phyloP scores from a whole-genome alignment of 2,888 invertebrate species.

The Tiliacea aurago region DNA sequence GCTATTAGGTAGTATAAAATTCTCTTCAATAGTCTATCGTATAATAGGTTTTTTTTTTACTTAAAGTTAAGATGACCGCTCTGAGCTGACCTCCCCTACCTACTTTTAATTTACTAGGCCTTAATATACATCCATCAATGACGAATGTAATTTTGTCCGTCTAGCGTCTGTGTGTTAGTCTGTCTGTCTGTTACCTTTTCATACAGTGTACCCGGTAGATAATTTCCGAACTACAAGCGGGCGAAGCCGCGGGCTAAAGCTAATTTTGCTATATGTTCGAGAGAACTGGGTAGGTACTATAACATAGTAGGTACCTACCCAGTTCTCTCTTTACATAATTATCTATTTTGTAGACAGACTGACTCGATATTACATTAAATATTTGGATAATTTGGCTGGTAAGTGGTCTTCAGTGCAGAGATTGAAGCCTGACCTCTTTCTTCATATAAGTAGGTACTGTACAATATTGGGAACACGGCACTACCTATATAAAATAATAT shows the following conservation, averaged over 20 bases:
- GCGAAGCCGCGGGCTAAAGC: not conserved
- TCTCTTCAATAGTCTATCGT: too few relatives aligned
- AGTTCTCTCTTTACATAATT: not conserved
- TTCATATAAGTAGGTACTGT: not conserved
- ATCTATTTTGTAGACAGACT: not conserved
- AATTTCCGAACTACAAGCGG: not conserved
- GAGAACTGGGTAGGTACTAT: too few relatives aligned
- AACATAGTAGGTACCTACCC: too few relatives aligned
- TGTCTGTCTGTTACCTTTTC: not conserved
- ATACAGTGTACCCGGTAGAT: not conserved
- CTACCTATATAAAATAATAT: conserved; percentile 21
- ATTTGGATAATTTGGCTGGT: not conserved
- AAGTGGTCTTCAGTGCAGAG: conserved; percentile 6
- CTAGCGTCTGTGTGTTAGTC: too few relatives aligned
- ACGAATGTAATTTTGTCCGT: too few relatives aligned
- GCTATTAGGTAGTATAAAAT: too few relatives aligned
- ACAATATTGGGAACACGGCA: conserved; percentile 20
- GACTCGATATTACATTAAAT: not conserved
- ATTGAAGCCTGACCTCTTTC: conserved; percentile 21
- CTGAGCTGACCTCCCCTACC: not conserved
- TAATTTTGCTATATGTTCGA: not conserved
- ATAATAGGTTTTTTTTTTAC: not conserved
- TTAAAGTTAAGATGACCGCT: not conserved
- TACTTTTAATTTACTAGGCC: not conserved
- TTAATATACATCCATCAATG: not conserved